Evolutionary conservation across 2,797 vertebrate species (phyloP).

Genomic region (Dipus sagitta): DNA sequence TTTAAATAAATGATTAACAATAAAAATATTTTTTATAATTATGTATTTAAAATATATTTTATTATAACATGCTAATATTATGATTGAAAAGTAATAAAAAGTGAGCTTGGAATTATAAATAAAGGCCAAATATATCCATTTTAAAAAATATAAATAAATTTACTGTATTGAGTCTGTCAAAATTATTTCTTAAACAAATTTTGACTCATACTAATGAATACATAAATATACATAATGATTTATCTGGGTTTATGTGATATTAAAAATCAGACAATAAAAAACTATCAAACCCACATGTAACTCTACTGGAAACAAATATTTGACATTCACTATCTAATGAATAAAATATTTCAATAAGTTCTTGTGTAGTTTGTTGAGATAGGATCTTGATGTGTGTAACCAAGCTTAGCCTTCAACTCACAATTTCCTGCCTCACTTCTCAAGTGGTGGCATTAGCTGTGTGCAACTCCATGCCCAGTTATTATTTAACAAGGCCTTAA

Average conservation of each 20-base stretch:
- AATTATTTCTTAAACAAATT: constrained; percentile 61
- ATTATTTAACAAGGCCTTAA: constrained; percentile 52
- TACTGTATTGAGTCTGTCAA: constrained; percentile 44
- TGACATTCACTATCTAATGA: background rate
- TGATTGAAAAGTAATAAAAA: background rate
- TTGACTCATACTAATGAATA: constrained; percentile 68
- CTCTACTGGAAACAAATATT: background rate
- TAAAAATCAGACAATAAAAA: background rate
- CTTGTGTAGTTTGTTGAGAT: background rate
- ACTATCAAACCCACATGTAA: background rate
- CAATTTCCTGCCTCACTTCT: too few species aligned
- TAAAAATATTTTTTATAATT: background rate
- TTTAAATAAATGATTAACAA: constrained; percentile 16
- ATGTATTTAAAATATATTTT: background rate
- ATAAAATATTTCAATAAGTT: background rate
- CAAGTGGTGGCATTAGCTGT: too few species aligned
- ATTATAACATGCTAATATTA: background rate
- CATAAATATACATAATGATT: constrained; percentile 69
- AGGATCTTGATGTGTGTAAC: background rate
- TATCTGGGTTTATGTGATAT: background rate
- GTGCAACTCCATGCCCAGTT: background rate
- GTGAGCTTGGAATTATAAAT: background rate
- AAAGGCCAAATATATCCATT: background rate
- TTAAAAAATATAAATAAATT: too few species aligned
- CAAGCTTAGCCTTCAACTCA: background rate